phyloP scores from a whole-genome alignment of 2,797 vertebrate genomes.

The Epinephelus awoara region DNA sequence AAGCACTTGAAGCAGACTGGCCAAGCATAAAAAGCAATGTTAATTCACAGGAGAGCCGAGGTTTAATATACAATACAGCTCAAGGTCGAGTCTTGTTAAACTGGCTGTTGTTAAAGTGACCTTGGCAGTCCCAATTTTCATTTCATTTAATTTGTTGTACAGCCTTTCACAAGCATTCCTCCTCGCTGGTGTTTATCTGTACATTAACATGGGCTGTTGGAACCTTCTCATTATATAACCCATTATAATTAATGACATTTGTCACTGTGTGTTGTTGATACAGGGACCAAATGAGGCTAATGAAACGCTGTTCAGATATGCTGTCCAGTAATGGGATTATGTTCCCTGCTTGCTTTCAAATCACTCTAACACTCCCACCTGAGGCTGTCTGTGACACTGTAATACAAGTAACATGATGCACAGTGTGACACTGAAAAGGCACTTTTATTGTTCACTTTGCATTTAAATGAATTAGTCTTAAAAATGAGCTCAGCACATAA shows the following conservation, averaged over 20 bases:
- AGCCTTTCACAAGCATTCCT: constrained; percentile 26
- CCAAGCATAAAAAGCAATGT: neutral
- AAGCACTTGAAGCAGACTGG: neutral
- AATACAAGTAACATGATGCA: neutral
- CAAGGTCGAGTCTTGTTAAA: constrained; percentile 28
- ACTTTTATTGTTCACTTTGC: no score
- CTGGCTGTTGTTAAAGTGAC: constrained; percentile 7
- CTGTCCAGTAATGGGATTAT: constrained; percentile 51
- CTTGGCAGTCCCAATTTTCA: constrained; percentile 27
- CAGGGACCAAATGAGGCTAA: constrained; percentile 44
- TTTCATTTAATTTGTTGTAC: constrained; percentile 3
- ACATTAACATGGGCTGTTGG: constrained; percentile 23
- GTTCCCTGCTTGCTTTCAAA: constrained; percentile 56
- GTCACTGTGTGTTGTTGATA: constrained; percentile 42
- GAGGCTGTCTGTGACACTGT: constrained; percentile 28
- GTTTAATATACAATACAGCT: constrained; percentile 17
- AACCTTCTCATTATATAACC: constrained; percentile 23
- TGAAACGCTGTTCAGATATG: constrained; percentile 54
- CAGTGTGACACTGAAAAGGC: neutral
- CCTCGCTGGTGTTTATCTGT: constrained; percentile 17
- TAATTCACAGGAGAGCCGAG: neutral
- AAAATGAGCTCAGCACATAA: no score
- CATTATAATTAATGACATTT: constrained; percentile 56
- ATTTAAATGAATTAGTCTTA: no score
- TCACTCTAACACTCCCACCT: constrained; percentile 40